A percentile compares a stretch with the other conserved stretches of the same genome.
Conservation (phyloP, 1,140 invertebrate species). For the Macrotrachela quadricornifera region DNA sequence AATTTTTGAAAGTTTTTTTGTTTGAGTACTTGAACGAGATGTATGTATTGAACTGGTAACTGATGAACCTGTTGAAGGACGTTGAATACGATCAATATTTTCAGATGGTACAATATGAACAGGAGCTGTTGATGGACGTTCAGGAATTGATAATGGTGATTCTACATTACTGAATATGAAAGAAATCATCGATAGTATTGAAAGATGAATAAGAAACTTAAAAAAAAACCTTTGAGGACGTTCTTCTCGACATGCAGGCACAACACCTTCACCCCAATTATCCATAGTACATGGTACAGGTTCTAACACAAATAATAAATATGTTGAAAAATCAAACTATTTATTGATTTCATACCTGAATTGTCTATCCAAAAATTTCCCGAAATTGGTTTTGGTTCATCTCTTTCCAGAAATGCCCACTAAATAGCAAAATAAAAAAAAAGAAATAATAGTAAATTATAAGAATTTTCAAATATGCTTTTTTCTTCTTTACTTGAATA, state of each 20-base stretch:
- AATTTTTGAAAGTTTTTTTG: too few relatives aligned
- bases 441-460: not conserved
- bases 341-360: conserved; percentile 15
- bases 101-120: too few relatives aligned
- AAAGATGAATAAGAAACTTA: too few relatives aligned
- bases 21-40: too few relatives aligned
- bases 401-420: conserved; percentile 26
- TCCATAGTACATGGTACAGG: conserved; percentile 24
- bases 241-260: conserved; percentile 11
- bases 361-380: conserved; percentile 21
- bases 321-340: not conserved
- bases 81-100: too few relatives aligned
- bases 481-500: conserved; percentile 20
- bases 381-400: conserved; percentile 15
- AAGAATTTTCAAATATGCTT: not conserved
- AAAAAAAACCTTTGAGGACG: too few relatives aligned
- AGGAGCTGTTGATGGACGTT: too few relatives aligned
- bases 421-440: conserved; percentile 7
- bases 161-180: too few relatives aligned
- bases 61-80: too few relatives aligned
- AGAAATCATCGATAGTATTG: too few relatives aligned
- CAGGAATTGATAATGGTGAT: too few relatives aligned
- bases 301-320: conserved; percentile 13
- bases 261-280: conserved; percentile 28
- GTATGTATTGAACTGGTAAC: too few relatives aligned